Base-by-base conservation (phyloP, 2,888 invertebrate genomes). In the Himalopsyche anomala region DNA sequence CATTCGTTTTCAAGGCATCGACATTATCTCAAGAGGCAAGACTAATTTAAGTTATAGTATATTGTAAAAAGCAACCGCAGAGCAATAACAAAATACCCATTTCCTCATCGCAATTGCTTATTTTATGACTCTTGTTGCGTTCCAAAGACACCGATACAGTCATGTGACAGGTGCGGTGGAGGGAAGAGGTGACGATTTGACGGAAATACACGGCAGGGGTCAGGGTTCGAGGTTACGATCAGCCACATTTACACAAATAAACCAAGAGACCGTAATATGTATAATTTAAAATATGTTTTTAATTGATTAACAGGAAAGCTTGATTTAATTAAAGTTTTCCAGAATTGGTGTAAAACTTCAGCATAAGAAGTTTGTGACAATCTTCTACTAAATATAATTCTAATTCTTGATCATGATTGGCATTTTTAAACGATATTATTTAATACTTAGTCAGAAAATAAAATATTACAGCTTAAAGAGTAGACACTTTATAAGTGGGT, bases 141-240 rank as follows among this genome's bases (percentile, higher is more conserved):
- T 74, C 28, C 4, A 28, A 38, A 62, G 8, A 62, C 62, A 62
- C 8, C 62, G 62, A 62, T 62, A 62, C 62, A 8, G 62, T 62
- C 62, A 19, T 28, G 62, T 62, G 62, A 62, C 62, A 62, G 62
- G 62, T 62, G 62, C n/a, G 56, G 19, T 0, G 62, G 62, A 62
- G 8, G 62, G 62, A 8, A 19, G 19, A 62, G 62, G 62, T 62
- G 62, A 8, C 51, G 51, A 36, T 81, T 19, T 81, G 82, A 81
- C 82, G 82, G 82, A 81, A 81, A 12, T 28, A 42, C n/a, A 42
- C 19, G 54, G 51, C n/a, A 81, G 82, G 54, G 82, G 82, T 81
- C 82, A 81, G 54, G 82, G 82, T 51, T 81, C 82, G 82, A 81
- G 82, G 82, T 1, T 54, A 19, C 15, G 42, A 36, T 28, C 19